These are phyloP conservation scores for Erithacus rubecula DNA, from an alignment of 2,797 vertebrate species.

Conservation along the genomic window DNA sequence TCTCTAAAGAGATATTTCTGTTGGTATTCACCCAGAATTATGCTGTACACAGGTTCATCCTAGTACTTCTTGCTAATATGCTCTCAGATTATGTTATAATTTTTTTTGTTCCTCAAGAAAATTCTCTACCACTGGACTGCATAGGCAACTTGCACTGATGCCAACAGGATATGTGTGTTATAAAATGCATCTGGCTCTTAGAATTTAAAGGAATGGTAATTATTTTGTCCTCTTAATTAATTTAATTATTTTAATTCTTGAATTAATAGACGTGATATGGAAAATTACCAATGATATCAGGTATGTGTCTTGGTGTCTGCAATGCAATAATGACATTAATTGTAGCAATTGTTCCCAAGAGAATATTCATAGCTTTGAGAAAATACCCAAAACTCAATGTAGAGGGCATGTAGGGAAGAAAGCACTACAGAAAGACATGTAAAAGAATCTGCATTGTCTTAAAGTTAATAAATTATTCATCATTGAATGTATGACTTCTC, in stretches of 20 bases:
- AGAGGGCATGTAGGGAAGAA: neutral
- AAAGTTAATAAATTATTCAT: neutral
- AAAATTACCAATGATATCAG: neutral
- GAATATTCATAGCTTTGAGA: neutral
- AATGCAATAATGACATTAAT: neutral
- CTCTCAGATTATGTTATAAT: neutral
- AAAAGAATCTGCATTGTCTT: neutral
- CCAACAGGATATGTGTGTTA: fast-evolving
- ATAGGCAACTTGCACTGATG: neutral
- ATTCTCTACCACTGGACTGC: neutral
- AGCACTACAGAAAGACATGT: neutral
- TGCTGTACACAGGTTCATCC: neutral
- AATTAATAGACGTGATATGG: neutral
- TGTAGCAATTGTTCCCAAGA: neutral
- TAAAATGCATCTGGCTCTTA: neutral
- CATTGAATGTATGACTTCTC: neutral
- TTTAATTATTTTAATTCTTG: too few species aligned
- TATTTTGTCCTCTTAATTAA: neutral
- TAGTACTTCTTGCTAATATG: neutral
- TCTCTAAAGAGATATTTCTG: neutral
- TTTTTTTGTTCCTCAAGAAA: neutral
- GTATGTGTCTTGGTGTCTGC: neutral
- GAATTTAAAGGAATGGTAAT: neutral
- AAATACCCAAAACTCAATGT: neutral
- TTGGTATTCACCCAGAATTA: neutral